These are phyloP conservation scores for Rotaria socialis DNA, from an alignment of 2,888 invertebrate genomes.

Conservation along the genomic window DNA sequence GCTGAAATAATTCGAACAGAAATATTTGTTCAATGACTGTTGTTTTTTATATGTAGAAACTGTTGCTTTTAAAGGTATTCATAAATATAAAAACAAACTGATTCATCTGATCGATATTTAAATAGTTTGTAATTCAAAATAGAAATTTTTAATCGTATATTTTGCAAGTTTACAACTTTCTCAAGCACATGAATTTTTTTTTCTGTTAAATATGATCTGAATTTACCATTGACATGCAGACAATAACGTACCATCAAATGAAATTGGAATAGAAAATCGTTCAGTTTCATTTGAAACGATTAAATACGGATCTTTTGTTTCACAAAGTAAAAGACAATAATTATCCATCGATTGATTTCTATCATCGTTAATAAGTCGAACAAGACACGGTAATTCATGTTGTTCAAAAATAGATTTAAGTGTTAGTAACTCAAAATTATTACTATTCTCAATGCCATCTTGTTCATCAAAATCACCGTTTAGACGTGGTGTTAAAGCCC, in stretches of 20 bases:
- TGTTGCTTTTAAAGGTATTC: no score
- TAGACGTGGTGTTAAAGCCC: background rate
- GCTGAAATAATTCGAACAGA: no score
- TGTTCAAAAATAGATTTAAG: background rate
- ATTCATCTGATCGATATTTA: no score
- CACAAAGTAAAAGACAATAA: slow-evolving; percentile 19
- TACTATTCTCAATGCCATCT: background rate
- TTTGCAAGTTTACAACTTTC: no score
- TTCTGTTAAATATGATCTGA: no score
- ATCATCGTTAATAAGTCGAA: background rate
- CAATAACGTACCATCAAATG: background rate
- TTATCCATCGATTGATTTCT: background rate
- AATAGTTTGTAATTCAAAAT: no score
- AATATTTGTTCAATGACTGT: no score
- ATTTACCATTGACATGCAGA: background rate
- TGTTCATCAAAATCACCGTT: background rate
- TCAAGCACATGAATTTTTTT: no score
- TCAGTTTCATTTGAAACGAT: slow-evolving; percentile 29
- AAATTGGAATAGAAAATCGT: slow-evolving; percentile 20
- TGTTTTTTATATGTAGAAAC: no score
- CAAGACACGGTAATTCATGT: background rate
- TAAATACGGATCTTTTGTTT: slow-evolving; percentile 27
- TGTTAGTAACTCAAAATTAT: background rate
- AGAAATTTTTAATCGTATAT: no score
- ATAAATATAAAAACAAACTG: no score